Conservation (phyloP, 2,113 vertebrate species). For the Lethenteron camtschaticum region DNA sequence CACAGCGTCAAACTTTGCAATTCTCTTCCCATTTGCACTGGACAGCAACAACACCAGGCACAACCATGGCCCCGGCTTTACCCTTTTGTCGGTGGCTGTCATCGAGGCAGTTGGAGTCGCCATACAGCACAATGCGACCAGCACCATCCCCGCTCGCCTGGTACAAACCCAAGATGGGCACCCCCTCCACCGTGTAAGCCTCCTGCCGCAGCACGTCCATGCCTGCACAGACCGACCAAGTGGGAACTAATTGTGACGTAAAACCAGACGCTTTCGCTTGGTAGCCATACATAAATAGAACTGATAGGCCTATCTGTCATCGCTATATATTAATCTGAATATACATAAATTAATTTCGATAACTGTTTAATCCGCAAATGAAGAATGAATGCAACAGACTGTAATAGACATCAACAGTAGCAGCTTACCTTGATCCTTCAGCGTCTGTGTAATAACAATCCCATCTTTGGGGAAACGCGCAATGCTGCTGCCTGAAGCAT, state of each 20-base stretch:
- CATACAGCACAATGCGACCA: conserved; percentile 69
- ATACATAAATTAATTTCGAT: no score
- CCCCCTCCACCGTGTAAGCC: conserved; percentile 54
- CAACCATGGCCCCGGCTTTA: conserved; percentile 12
- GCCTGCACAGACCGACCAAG: conserved; percentile 23
- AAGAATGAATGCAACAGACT: no score
- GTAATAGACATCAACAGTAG: background rate
- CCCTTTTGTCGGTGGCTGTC: conserved; percentile 96
- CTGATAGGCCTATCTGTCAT: no score
- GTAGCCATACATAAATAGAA: no score
- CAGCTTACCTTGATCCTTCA: conserved; percentile 82
- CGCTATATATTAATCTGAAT: no score
- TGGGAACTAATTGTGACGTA: no score
- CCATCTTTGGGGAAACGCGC: conserved; percentile 84
- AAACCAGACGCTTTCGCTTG: no score
- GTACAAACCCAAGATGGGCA: conserved; percentile 76
- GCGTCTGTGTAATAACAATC: conserved; percentile 67
- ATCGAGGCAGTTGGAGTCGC: conserved; percentile 88
- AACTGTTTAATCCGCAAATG: no score
- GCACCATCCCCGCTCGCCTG: conserved; percentile 62
- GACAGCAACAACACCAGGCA: no score
- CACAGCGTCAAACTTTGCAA: no score
- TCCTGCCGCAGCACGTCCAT: conserved; percentile 89
- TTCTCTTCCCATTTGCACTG: no score
- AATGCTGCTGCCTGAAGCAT: conserved; percentile 87